These are phyloP conservation scores for Epirrita christyi DNA, from an alignment of 2,888 invertebrate genomes.

Conservation along the genomic window DNA sequence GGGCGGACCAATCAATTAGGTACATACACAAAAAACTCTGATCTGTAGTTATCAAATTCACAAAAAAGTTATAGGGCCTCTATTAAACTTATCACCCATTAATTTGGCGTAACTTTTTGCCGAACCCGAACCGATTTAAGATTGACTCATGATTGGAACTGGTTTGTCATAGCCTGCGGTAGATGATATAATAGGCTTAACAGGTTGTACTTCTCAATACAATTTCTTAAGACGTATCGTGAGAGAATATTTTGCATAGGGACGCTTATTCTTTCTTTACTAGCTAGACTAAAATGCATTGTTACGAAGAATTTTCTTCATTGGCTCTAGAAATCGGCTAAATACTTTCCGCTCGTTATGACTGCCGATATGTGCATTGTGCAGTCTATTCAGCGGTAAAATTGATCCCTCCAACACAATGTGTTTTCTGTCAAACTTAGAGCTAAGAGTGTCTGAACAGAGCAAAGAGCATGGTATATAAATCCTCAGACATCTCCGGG, in stretches of 20 bases:
- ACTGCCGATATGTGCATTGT: not conserved
- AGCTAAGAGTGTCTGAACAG: too few species aligned
- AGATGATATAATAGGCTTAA: constrained; percentile 27
- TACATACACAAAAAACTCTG: constrained; percentile 3
- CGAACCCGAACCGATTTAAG: constrained; percentile 28
- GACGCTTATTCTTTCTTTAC: constrained; percentile 7
- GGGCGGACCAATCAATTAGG: constrained; percentile 2
- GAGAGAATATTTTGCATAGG: constrained; percentile 26
- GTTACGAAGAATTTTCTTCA: constrained; percentile 15
- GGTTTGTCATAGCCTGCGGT: constrained; percentile 35
- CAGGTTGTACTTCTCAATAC: constrained; percentile 22
- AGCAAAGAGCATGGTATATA: too few species aligned
- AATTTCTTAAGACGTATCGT: constrained; percentile 19
- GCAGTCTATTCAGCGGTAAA: too few species aligned
- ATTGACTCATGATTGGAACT: constrained; percentile 35
- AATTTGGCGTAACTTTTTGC: constrained; percentile 27
- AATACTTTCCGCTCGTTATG: not conserved
- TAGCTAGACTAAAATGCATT: constrained; percentile 8
- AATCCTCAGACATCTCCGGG: too few species aligned
- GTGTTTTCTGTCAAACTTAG: too few species aligned
- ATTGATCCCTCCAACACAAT: too few species aligned
- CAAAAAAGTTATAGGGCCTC: constrained; percentile 13
- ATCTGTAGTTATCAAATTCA: not conserved
- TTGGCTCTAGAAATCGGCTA: constrained; percentile 7
- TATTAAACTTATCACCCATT: constrained; percentile 17